Base-by-base conservation (phyloP, 2,888 invertebrate species). In the Synanthedon vespiformis region DNA sequence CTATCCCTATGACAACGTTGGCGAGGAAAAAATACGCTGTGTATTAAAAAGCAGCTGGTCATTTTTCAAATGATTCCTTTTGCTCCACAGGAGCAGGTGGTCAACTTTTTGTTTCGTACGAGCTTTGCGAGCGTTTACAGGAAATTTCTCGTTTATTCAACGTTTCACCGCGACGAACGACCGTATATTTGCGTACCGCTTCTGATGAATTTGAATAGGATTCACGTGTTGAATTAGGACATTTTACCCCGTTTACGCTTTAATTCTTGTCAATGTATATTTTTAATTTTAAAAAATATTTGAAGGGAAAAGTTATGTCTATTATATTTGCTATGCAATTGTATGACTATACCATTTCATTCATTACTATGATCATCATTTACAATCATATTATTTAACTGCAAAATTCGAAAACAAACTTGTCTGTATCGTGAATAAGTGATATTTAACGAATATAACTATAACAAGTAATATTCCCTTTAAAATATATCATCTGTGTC, bases 61-160 rank as follows among this genome's bases (percentile, higher is more conserved):
- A 88, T 88, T 86, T 86, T 88, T 88, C 87, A 88, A 75, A 74
- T 68, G 74, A 79, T 87, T 88, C 80, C 86, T 87, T 88, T 88
- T 88, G 80, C 82, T 88, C 77, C 74, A 65, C 63, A 61, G 67
- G 63, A 75, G 74, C 80, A 77, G 82, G 79, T 82, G 78, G 75
- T 63, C 62, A 64, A 67, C 67, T 70, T 71, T 72, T 70, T 72
- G 63, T 63, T 65, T 57, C 40, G 49, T 57, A 50, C 54, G 51
- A 59, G 62, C 57, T 58, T 59, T 59, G 64, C 61, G 61, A 67
- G 64, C 67, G 10, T 34, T 67, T 67, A 59, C 59, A 65, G 70
- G 59, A 72, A 79, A 79, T 73, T 76, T 69, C 70, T 67, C 74
- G 75, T 79, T 80, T 78, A 70, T 69, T 75, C 63, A 76, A 65